phyloP scores from a whole-genome alignment of 1,140 invertebrate species.

The Cheumatopsyche charites region DNA sequence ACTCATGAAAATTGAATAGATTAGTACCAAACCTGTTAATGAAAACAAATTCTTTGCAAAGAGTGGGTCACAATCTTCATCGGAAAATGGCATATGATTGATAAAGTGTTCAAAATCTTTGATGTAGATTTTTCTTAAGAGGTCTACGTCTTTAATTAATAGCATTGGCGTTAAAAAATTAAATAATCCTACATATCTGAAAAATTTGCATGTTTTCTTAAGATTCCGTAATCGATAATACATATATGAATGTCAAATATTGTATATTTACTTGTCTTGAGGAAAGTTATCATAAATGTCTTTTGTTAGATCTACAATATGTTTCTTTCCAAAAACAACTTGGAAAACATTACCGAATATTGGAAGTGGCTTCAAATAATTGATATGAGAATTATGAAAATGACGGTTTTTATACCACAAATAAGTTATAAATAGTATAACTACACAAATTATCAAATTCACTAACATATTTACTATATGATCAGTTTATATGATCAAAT shows the following conservation, averaged over 20 bases:
- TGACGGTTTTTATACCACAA: too few species aligned
- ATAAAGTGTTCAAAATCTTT: conserved; percentile 67
- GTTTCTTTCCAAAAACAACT: background rate
- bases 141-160: conserved; percentile 62
- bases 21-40: conserved; percentile 52
- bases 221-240: too few species aligned
- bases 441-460: too few species aligned
- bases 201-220: too few species aligned
- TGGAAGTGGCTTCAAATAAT: background rate
- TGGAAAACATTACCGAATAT: conserved; percentile 21
- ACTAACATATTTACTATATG: too few species aligned
- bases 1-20: background rate
- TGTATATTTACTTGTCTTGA: conserved; percentile 32
- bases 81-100: conserved; percentile 58
- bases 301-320: conserved; percentile 1
- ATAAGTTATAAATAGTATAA: too few species aligned
- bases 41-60: conserved; percentile 58
- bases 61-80: conserved; percentile 56
- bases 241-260: background rate
- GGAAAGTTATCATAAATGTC: conserved; percentile 29
- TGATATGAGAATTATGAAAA: too few species aligned
- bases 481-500: too few species aligned
- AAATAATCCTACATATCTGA: conserved; percentile 49
- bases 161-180: conserved; percentile 54
- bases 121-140: conserved; percentile 62